phyloP scores from a whole-genome alignment of 2,113 vertebrate species.

The Haemorhous mexicanus region DNA sequence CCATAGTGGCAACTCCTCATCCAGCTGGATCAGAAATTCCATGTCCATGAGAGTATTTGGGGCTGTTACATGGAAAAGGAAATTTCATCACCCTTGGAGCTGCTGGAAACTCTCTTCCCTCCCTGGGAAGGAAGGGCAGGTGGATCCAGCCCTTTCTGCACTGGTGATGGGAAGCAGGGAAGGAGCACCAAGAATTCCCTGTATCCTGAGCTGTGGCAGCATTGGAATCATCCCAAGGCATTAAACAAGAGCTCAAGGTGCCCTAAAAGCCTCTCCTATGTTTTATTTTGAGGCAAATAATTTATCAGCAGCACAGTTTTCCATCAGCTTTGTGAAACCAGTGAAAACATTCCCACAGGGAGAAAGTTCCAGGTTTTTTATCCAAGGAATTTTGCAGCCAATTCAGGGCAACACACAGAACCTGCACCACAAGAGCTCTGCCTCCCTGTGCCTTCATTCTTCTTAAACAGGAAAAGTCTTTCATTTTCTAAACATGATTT shows the following conservation, averaged over 20 bases:
- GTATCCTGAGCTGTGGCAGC: background rate
- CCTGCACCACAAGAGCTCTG: background rate
- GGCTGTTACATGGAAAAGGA: background rate
- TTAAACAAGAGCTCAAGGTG: background rate
- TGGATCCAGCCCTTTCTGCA: background rate
- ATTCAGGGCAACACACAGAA: background rate
- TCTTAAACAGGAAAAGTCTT: accelerated
- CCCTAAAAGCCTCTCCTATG: background rate
- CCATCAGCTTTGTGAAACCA: background rate
- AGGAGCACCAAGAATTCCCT: background rate
- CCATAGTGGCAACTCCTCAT: background rate
- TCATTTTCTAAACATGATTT: background rate
- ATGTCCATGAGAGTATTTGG: accelerated
- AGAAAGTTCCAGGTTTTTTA: background rate
- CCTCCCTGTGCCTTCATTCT: background rate
- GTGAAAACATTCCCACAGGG: background rate
- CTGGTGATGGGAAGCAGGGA: background rate
- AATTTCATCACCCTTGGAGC: background rate
- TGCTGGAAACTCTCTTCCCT: background rate
- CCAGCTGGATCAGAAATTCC: background rate
- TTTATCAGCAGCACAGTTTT: background rate
- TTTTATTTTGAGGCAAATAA: background rate
- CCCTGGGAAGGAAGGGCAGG: background rate
- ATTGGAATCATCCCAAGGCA: accelerated
- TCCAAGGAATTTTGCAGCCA: background rate